Evolutionary conservation across 2,797 vertebrate species (phyloP), one percentile per base, ranked within the genome.

Genomic region (Columba guinea): DNA sequence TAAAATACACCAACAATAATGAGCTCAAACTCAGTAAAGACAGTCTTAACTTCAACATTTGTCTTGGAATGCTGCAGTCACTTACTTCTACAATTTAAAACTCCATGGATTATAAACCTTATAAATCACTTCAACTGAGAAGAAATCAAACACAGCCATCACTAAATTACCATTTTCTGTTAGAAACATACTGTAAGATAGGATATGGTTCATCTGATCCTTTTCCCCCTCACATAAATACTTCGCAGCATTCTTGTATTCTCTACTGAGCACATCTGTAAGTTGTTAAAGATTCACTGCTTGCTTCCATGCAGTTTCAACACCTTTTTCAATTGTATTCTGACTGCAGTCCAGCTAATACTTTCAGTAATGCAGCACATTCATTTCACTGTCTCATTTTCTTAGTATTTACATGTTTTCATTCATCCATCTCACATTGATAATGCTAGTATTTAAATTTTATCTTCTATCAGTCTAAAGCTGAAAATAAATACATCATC

Each of bases 221-320:
- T 69, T 70, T 60, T 14, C 27, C 32, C 56, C 56, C 37, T 10
- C 1, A 21, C 62, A 64, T 10, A 4, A 91, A 60, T 39, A 81
- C 20, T 58, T 67, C 24, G 46, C 78, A 89, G 68, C 41, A 85
- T 81, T 87, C 32, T 63, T 77, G 7, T 55, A 68, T 70, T 60
- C 56, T 77, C 76, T 58, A 8, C 73, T 59, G 69, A 94, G 64
- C 35, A 77, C 76, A 95, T 32, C 37, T 62, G 75, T 18, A 91
- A 88, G 69, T 88, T 44, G 3, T 94, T 90, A 55, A 73, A 74
- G 59, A 76, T 35, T 69, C 55, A 27, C 30, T 52, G 53, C 58
- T 81, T 35, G 18, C 79, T 95, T 79, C 94, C 70, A 67, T 37
- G 51, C 55, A 65, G 55, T 73, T 95, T 84, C 85, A 86, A 93